A percentile compares a stretch with the other conserved stretches of the same genome.
phyloP scores from a whole-genome alignment of 92 coral and sea anemone genomes.

The Actinostola sp. region DNA sequence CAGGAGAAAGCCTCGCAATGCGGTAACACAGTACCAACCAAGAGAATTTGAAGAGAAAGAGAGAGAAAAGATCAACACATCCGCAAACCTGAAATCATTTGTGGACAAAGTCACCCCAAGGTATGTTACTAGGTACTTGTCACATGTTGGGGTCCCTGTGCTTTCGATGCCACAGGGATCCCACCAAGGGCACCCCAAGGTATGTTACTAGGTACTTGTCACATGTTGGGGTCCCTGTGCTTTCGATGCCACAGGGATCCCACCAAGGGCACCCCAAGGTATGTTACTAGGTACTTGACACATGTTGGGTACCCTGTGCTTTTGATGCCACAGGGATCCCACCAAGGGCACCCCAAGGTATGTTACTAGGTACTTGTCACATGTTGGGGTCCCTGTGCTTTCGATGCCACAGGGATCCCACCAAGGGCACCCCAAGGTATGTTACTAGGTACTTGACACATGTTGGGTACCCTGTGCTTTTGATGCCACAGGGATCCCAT shows the following conservation, averaged over 20 bases:
- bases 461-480: no score
- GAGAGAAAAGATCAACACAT: conserved; percentile 52
- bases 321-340: not conserved
- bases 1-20: conserved; percentile 97
- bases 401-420: not conserved
- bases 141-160: not conserved
- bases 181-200: conserved; percentile 94
- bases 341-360: conserved; percentile 95
- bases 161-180: not conserved
- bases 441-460: no score
- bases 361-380: not conserved
- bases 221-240: not conserved
- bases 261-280: conserved; percentile 97
- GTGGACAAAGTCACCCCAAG: conserved; percentile 90
- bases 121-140: conserved; percentile 30
- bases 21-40: conserved; percentile 86
- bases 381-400: not conserved
- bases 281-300: not conserved
- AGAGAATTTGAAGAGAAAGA: conserved; percentile 74
- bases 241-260: not conserved
- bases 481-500: no score
- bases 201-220: conserved; percentile 4
- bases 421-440: no score
- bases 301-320: not conserved
- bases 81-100: conserved; percentile 54